These are phyloP conservation scores for Ariopsis seemanni DNA, from an alignment of 2,113 vertebrate species.

Conservation along the genomic window DNA sequence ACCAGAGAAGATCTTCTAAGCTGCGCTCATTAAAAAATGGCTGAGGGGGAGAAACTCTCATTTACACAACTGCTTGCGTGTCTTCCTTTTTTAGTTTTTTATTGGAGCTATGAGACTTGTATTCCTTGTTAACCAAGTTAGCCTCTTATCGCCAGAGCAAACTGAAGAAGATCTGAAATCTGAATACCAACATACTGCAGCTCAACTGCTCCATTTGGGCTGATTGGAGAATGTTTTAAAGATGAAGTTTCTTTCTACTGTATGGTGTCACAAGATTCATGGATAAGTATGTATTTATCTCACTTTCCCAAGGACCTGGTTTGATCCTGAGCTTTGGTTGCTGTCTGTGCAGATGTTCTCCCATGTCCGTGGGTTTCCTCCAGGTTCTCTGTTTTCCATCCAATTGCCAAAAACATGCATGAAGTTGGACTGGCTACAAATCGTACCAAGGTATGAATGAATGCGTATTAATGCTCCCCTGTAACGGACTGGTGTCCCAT, in stretches of 20 bases:
- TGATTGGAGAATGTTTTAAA: neutral
- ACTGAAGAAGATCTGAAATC: neutral
- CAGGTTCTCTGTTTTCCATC: neutral
- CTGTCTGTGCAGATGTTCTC: neutral
- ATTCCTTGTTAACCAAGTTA: constrained; percentile 5
- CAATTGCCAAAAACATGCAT: neutral
- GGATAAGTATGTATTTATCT: neutral
- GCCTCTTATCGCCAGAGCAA: neutral
- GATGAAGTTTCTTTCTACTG: neutral
- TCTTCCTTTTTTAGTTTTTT: neutral
- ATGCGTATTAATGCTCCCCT: neutral
- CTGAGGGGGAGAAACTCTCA: neutral
- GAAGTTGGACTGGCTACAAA: neutral
- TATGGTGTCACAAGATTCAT: neutral
- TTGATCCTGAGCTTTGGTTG: neutral
- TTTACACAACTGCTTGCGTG: neutral
- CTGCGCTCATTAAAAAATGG: neutral
- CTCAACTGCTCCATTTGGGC: neutral
- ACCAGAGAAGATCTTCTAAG: neutral
- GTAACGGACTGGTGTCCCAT: no score
- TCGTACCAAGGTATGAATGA: neutral
- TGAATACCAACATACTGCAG: neutral
- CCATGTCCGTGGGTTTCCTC: neutral
- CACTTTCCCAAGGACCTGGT: neutral
- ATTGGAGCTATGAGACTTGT: neutral